Conservation (phyloP, 1,140 invertebrate species). For the Orius insidiosus region DNA sequence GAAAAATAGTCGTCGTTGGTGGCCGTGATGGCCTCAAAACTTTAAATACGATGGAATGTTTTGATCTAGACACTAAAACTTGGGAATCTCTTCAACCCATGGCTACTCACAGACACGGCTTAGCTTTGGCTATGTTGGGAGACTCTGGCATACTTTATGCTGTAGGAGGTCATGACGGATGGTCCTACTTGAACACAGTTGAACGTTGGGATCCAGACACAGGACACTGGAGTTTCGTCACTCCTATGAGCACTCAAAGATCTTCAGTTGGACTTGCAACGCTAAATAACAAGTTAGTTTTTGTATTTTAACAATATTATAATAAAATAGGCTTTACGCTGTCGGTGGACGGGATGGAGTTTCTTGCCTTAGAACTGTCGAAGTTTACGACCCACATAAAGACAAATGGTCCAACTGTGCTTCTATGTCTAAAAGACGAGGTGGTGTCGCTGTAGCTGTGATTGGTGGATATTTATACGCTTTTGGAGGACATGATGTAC, state of each 20-base stretch:
- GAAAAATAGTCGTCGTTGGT: constrained; percentile 66
- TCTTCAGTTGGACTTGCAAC: constrained; percentile 80
- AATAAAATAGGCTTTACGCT: constrained; percentile 54
- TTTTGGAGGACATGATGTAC: constrained; percentile 77
- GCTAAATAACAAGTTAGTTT: constrained; percentile 50
- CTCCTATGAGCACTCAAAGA: constrained; percentile 68
- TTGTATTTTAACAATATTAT: not conserved
- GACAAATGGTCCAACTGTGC: constrained; percentile 77
- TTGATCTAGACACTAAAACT: constrained; percentile 54
- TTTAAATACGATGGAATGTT: constrained; percentile 71
- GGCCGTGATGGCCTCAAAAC: constrained; percentile 89
- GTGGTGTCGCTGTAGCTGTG: constrained; percentile 75
- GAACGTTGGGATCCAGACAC: constrained; percentile 80
- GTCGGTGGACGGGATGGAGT: constrained; percentile 85
- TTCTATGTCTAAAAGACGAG: constrained; percentile 72
- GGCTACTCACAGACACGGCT: constrained; percentile 49
- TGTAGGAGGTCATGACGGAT: constrained; percentile 85
- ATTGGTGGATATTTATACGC: constrained; percentile 69
- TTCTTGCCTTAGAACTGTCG: constrained; percentile 77
- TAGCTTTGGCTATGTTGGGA: constrained; percentile 67
- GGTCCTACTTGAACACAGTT: constrained; percentile 85
- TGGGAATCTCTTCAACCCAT: constrained; percentile 73
- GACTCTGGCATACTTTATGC: constrained; percentile 70
- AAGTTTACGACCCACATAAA: constrained; percentile 80
- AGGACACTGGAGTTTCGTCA: constrained; percentile 70